Conservation (phyloP, 2,113 vertebrate genomes). For the Sardina pilchardus region DNA sequence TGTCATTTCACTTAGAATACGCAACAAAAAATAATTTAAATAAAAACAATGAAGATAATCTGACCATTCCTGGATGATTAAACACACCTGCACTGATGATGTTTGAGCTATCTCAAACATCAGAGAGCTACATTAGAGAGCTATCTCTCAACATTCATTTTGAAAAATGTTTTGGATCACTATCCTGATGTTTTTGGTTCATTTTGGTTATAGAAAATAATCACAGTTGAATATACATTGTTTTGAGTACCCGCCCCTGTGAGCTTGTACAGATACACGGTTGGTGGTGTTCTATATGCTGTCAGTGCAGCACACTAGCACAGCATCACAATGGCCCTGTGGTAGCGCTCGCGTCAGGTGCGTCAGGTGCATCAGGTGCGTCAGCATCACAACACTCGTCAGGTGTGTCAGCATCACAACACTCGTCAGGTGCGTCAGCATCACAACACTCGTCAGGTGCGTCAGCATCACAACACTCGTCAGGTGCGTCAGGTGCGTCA, state of each 20-base stretch:
- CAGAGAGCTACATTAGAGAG: too few relatives aligned
- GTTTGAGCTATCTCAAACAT: neutral
- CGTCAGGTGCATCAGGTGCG: too few relatives aligned
- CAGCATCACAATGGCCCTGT: neutral
- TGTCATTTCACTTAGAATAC: neutral
- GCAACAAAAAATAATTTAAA: too few relatives aligned
- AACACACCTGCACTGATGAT: neutral
- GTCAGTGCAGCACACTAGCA: neutral
- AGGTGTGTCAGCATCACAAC: neutral
- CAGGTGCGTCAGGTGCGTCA: neutral
- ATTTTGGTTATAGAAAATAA: neutral
- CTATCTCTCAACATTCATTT: neutral
- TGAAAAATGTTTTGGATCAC: neutral
- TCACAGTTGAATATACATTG: neutral
- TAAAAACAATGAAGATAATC: too few relatives aligned
- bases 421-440: neutral
- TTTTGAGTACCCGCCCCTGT: neutral
- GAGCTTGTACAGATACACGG: neutral
- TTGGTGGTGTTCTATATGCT: neutral
- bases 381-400: neutral
- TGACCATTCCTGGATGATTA: neutral
- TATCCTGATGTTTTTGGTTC: neutral
- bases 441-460: neutral
- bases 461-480: neutral
- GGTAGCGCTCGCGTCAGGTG: neutral